Percentiles rank a stretch among this genome's conserved stretches.
phyloP scores from a whole-genome alignment of 2,888 invertebrate genomes.

The Drosophila formosana region DNA sequence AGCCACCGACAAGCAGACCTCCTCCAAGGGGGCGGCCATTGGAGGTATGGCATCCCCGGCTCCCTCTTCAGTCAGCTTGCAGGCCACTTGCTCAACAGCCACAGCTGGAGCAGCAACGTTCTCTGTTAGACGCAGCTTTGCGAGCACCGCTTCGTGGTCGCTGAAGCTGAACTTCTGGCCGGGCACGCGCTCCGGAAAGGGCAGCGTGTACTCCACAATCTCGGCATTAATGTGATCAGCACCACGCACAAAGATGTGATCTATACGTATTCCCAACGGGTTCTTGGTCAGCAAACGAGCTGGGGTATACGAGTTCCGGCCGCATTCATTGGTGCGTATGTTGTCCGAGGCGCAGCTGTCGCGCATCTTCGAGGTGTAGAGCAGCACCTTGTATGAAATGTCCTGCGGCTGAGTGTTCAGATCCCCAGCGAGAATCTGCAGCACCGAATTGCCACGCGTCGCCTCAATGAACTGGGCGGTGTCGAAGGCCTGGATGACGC shows the following conservation, averaged over 20 bases:
- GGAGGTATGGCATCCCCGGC: slow-evolving; percentile 13
- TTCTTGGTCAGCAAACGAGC: slow-evolving; percentile 86
- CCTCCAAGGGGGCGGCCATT: background rate
- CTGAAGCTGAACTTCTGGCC: slow-evolving; percentile 91
- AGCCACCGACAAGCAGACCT: slow-evolving; percentile 7
- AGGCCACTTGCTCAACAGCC: slow-evolving; percentile 41
- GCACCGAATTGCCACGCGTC: slow-evolving; percentile 91
- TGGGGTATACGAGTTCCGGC: slow-evolving; percentile 93
- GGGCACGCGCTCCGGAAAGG: slow-evolving; percentile 91
- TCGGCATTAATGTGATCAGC: slow-evolving; percentile 83
- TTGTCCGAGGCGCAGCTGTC: slow-evolving; percentile 85
- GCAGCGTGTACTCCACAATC: slow-evolving; percentile 88
- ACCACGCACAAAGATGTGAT: slow-evolving; percentile 91
- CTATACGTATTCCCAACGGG: slow-evolving; percentile 94
- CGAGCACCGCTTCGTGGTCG: slow-evolving; percentile 94
- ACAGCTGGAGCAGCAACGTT: slow-evolving; percentile 3
- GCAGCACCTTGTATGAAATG: slow-evolving; percentile 89
- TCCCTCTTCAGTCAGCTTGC: slow-evolving; percentile 14
- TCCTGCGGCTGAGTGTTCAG: slow-evolving; percentile 96
- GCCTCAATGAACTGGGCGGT: slow-evolving; percentile 96
- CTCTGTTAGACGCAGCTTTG: slow-evolving; percentile 85
- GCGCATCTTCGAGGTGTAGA: slow-evolving; percentile 87
- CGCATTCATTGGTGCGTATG: slow-evolving; percentile 91
- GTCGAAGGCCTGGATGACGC: slow-evolving; percentile 97
- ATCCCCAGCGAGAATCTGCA: slow-evolving; percentile 96